Base-by-base conservation (phyloP, 2,888 invertebrate species). In the Tethea ocularis region DNA sequence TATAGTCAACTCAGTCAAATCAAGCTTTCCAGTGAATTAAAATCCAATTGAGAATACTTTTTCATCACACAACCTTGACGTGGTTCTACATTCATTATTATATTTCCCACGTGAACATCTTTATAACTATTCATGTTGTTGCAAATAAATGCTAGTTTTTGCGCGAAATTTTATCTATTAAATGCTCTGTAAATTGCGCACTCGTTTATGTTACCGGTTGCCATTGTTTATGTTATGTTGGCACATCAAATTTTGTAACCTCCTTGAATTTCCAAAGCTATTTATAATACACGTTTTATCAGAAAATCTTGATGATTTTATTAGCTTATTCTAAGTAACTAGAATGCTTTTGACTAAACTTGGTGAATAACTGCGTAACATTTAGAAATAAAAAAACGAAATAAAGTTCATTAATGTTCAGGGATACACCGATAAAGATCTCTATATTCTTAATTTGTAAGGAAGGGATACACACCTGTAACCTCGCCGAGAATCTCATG, bases 151-250 rank as follows among this genome's bases (percentile, higher is more conserved):
- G 62, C 72, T 71, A 72, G 69, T 76, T 76, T 77, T 75, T 75
- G 69, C 71, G 67, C 69, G 63, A 75, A 75, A 73, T 71, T 69
- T 76, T 74, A 74, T 77, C 77, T 79, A 77, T 74, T 75, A 80
- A 78, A 78, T 74, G 73, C 69, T 74, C 71, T 67, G 64, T 64
- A 69, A 76, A 74, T 84, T 86, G 78, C 83, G 78, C 66, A 74
- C 57, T 63, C 24, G 64, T 72, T 75, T 74, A 71, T 68, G 69
- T 72, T 77, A 70, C 71, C 63, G 72, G 73, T 78, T 74, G 67
- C 86, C 78, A 89, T 91, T 91, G 91, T 91, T 80, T 83, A 78
- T 77, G 76, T 75, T 66, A 70, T 75, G 72, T 86, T 83, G 74
- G 80, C 84, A 86, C 83, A 87, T 74, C 74, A 71, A 67, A 66